A percentile compares a stretch with the other conserved stretches of the same genome.
These are phyloP conservation scores for Solenodon paradoxus DNA, from an alignment of 2,113 vertebrate species.

Conservation along the genomic window DNA sequence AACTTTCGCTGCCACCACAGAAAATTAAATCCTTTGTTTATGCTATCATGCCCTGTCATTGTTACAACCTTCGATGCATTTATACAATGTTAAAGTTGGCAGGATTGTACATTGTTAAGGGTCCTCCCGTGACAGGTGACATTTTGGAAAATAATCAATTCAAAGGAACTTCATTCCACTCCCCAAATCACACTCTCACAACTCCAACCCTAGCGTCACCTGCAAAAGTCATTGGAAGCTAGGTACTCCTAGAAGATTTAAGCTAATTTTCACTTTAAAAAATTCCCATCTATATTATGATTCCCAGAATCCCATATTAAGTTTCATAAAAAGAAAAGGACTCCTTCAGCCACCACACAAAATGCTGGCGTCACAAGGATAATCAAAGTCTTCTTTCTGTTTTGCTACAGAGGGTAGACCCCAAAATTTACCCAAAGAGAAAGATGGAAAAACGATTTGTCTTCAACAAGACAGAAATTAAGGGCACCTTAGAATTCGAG, in stretches of 20 bases:
- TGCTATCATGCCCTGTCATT: too few relatives aligned
- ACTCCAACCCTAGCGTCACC: not conserved
- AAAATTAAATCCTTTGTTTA: not conserved
- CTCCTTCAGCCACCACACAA: not conserved
- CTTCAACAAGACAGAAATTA: constrained; percentile 69
- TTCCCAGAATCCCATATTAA: not conserved
- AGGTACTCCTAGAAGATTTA: not conserved
- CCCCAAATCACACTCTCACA: not conserved
- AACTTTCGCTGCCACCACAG: not conserved
- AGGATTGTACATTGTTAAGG: not conserved
- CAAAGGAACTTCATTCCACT: not conserved
- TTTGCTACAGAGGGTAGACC: constrained; percentile 59
- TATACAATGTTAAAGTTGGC: not conserved
- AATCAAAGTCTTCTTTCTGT: not conserved
- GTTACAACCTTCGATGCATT: not conserved
- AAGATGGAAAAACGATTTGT: constrained; percentile 70
- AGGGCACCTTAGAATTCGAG: constrained; percentile 61
- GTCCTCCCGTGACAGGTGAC: not conserved
- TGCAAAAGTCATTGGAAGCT: not conserved
- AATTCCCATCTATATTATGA: not conserved
- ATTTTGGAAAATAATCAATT: not conserved
- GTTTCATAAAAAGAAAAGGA: not conserved
- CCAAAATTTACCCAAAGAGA: constrained; percentile 53
- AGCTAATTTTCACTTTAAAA: not conserved
- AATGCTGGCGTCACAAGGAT: not conserved